Evolutionary conservation across 1,140 invertebrate genomes (phyloP), one percentile per base, ranked within the genome.

Genomic region (Macrocentrus cingulum): DNA sequence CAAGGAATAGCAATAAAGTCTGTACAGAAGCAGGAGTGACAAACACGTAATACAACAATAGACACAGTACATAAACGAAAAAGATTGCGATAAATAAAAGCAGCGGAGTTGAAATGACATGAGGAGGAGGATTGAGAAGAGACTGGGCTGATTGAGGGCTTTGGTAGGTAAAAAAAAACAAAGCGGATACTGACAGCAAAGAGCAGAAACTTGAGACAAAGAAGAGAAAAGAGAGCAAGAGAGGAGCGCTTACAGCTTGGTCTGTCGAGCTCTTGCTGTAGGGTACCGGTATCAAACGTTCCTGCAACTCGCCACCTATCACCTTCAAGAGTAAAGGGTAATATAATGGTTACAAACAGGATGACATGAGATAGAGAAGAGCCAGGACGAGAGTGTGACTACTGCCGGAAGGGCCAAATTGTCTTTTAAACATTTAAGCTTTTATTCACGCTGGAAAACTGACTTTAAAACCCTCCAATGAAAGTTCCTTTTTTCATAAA

Each of bases 181-280:
- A 60, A 41, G 36, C 39, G 18, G 22, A 25, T 51, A 36, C 32
- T 37, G 50, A 62, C 62, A 64, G 56, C 56, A 37, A 62, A 59
- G 56, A 60, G 63, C 41, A 49, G 56, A 60, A 39, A 51, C 60
- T 37, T 42, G 37, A 58, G 54, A 56, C 37, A 56, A 52, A 68
- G 25, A 3, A 59, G 18, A 34, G 9, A 51, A 65, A 29, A 75
- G 67, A 76, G 69, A 74, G 69, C 71, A 73, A 77, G 75, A 81
- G 74, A 80, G 75, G 72, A 76, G 72, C 84, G 88, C 94, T 96
- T 96, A 97, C 94, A 94, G 93, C 93, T 94, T 96, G 93, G 87
- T 97, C 94, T 87, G 94, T 96, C 84, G 93, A 94, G 85, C 91
- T 95, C 92, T 97, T 97, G 93, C 94, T 96, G 91, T 97, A 96